Base-by-base conservation (phyloP, 2,888 invertebrate species). In the Opisthograptis luteolata region DNA sequence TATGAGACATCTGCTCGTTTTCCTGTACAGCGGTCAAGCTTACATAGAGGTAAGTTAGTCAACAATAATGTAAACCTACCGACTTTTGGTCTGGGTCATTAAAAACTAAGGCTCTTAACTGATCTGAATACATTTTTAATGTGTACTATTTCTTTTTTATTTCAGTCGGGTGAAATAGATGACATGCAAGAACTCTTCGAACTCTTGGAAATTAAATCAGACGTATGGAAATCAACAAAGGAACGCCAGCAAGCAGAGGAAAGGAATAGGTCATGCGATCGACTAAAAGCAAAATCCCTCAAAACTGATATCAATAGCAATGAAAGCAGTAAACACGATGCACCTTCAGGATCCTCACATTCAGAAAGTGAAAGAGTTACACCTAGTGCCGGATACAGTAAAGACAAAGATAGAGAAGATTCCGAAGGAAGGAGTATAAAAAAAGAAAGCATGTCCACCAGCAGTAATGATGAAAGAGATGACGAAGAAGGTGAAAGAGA, bases 1-100 rank as follows among this genome's bases (percentile, higher is more conserved):
- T 73, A 94, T 96, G 90, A 93, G 94, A 81, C 95, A 95, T 83
- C 92, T 96, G 68, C 92, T 97, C 71, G 95, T 96, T 73, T 96
- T 96, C 80, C 87, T 96, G 45, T 97, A 97, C 82, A 96, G 96
- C 67, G 96, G 96, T 50, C 96, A 96, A 87, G 96, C 96, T 59
- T 94, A 94, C 67, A 94, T 95, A 65, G 94, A 95, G 92, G 95
- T 95, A 77, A 83, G 84, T 2, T n/a, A n/a, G n/a, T n/a, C n/a
- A n/a, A n/a, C n/a, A n/a, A 27, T 3, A 64, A 66, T 51, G 12
- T 32, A 19, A 10, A 7, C 5, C 1, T 20, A 9, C 15, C n/a
- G 2, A 27, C 5, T 10, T 8, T 9, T 9, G 7, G 8, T n/a
- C 22, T 22, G 2, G 22, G 3, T 9, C 10, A 25, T n/a, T n/a